Base-by-base conservation (phyloP, 2,113 vertebrate genomes). In the Rhabdornis inornatus region DNA sequence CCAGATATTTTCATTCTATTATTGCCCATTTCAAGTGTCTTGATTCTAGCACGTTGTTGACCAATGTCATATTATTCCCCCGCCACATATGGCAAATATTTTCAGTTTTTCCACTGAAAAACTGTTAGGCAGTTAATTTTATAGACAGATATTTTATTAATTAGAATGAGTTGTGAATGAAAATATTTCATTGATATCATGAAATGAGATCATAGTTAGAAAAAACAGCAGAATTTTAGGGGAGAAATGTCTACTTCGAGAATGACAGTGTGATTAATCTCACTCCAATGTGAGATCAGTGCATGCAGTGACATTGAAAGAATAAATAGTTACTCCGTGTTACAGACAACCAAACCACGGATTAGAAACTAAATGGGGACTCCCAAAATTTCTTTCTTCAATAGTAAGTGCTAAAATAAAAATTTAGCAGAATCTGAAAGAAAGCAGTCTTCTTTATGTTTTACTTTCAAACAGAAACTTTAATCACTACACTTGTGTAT, bases 231-330 rank as follows among this genome's bases (percentile, higher is more conserved):
- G 13, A 60, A 47, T 83, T 87, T 80, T 66, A 63, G 22, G 7
- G 10, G 2, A 39, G 6, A 77, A 77, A 17, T 52, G 5, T 45
- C 64, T 68, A 20, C 33, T 60, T 78, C 0, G 0, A 69, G 55
- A 87, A 69, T 39, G 47, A 53, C 20, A 79, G 33, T 1, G 25
- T 37, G 50, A 75, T 56, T 63, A 30, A 53, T 45, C 7, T 68
- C 75, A 59, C 55, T 49, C 57, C 28, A 52, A 15, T 59, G 50
- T 30, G 23, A 52, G 25, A 42, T 47, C 63, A 83, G 20, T 65
- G 33, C 2, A 9, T 65, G n/a, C 56, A 18, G 13, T 19, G n/a
- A 71, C 13, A 81, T 15, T 87, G 75, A 63, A 64, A 65, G 28
- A 77, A 75, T 47, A 78, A 89, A 42, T 35, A 83, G 16, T 56